These are phyloP conservation scores for Acrocephalus kingi DNA, from an alignment of 2,113 vertebrate species.

Conservation along the genomic window DNA sequence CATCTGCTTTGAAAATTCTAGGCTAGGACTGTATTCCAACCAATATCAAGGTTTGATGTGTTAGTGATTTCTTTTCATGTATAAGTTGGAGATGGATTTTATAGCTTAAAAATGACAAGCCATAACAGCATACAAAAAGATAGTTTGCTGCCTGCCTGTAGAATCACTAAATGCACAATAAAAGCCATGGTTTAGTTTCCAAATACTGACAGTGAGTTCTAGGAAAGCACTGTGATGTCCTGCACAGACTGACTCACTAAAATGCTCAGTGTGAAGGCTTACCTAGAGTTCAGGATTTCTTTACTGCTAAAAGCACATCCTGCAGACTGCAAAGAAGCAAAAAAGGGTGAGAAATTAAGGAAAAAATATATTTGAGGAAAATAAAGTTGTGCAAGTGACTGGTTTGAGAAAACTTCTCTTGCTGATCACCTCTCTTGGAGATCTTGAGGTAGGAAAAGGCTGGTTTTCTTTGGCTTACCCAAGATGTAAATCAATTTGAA, in stretches of 20 bases:
- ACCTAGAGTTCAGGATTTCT: background rate
- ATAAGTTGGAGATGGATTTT: background rate
- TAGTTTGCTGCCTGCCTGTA: background rate
- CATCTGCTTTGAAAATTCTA: background rate
- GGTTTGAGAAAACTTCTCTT: background rate
- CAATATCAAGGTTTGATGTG: background rate
- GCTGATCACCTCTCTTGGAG: background rate
- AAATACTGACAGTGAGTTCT: background rate
- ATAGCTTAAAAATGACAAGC: background rate
- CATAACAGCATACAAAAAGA: background rate
- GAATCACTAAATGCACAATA: background rate
- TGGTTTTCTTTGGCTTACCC: background rate
- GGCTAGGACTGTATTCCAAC: background rate
- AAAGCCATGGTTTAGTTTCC: background rate
- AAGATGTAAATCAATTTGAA: background rate
- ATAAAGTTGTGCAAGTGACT: rapidly evolving
- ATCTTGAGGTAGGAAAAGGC: background rate
- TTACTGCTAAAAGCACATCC: background rate
- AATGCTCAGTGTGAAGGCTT: background rate
- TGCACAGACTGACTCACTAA: background rate
- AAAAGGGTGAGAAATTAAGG: background rate
- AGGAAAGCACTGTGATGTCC: background rate
- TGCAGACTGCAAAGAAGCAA: background rate
- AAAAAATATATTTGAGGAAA: background rate
- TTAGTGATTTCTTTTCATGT: background rate